These are phyloP conservation scores for Prinia subflava DNA, from an alignment of 2,113 vertebrate species.

Conservation along the genomic window DNA sequence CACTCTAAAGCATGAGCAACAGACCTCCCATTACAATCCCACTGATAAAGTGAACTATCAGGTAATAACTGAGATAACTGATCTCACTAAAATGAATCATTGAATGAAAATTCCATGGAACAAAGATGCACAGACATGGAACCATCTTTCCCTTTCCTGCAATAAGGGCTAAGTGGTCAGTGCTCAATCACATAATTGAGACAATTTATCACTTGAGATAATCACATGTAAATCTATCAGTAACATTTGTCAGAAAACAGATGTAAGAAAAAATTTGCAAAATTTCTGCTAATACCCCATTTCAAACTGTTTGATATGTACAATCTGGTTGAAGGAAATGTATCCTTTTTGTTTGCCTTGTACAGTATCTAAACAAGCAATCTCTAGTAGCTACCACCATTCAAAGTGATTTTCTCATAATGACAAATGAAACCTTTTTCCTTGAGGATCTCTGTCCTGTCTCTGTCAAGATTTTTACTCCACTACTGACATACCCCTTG, in stretches of 20 bases:
- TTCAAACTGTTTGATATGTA: not conserved
- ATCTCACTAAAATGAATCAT: not conserved
- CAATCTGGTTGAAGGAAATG: not conserved
- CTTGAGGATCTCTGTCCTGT: not conserved
- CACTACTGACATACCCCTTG: not conserved
- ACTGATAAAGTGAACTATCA: not conserved
- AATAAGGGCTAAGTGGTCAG: not conserved
- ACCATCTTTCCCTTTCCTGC: not conserved
- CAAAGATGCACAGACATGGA: not conserved
- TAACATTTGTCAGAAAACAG: not conserved
- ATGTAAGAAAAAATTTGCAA: not conserved
- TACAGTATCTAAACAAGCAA: not conserved
- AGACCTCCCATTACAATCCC: not conserved
- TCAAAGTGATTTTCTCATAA: not conserved
- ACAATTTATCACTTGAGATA: not conserved
- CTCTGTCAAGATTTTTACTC: not conserved
- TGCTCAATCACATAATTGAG: not conserved
- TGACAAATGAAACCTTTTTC: not conserved
- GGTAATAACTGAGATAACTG: not conserved
- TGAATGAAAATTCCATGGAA: slow-evolving; percentile 10
- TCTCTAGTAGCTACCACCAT: not conserved
- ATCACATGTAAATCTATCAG: not conserved
- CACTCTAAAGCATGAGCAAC: not conserved
- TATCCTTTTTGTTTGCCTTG: not conserved
- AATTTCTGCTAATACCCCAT: not conserved